Base-by-base conservation (phyloP, 2,888 invertebrate species). In the Folsomia manolachei region DNA sequence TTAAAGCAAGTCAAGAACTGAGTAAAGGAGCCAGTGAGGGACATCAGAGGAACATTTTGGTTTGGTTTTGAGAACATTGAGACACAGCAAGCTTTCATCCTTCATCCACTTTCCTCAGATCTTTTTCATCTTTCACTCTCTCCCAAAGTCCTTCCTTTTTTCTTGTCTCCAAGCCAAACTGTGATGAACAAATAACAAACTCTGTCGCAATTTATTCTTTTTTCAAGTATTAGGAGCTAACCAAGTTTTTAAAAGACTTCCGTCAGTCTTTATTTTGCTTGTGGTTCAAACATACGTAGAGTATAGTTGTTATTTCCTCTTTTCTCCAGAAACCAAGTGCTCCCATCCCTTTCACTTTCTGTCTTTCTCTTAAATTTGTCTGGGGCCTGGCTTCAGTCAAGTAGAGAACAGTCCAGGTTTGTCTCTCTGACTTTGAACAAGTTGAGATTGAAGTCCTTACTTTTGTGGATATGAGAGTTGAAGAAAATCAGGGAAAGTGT, bases 221-320 rank as follows among this genome's bases (percentile, higher is more conserved):
- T 63, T 27, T 63, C 62, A 21, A 27, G 63, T 63, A 63, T 63
- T 63, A 63, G 63, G 27, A 63, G 63, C 63, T 63, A 63, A 63
- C 63, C 63, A n/a, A 51, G 62, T 69, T 24, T 69, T 52, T 25
- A 51, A 39, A 25, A 24, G 26, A 26, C 67, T 53, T 73, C 64
- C 63, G 70, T 69, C 65, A 39, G 65, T 66, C 66, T 51, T 66
- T 72, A 61, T 72, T 61, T 71, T 65, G 62, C 69, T 62, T 68
- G 68, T 27, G n/a, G 25, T 23, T 63, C 62, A 53, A 56, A 53
- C 25, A 61, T 61, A 27, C 39, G 27, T 52, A 26, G 23, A 9
- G 39, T 4, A 14, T 4, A 39, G 39, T 39, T 4, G 39, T 4
- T 9, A 14, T 14, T 71, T 51, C 26, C 19, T 61, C 63, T 60